phyloP scores from a whole-genome alignment of 92 coral and sea anemone species.

The Palythoa grandiflora region DNA sequence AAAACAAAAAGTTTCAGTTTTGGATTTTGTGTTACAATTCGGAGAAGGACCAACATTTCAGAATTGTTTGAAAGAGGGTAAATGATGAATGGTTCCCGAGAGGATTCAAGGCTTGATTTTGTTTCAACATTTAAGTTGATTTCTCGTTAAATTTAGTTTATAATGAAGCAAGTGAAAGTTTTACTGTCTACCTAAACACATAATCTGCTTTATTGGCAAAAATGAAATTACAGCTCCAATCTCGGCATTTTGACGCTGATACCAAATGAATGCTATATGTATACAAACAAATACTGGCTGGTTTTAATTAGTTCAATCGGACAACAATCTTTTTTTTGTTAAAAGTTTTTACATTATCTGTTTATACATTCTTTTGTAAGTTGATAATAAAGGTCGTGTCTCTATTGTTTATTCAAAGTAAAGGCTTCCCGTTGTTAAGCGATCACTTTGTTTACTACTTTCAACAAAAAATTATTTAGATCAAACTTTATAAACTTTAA shows the following conservation, averaged over 20 bases:
- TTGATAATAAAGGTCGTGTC: no score
- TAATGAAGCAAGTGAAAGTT: background rate
- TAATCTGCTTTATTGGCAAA: background rate
- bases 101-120: no score
- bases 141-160: background rate
- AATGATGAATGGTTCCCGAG: background rate
- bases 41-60: background rate
- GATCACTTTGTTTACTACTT: background rate
- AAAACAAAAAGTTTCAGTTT: background rate
- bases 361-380: no score
- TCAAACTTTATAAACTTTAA: no score
- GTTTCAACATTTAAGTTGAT: background rate
- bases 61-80: background rate
- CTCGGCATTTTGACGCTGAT: no score
- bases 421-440: background rate
- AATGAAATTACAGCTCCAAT: no score
- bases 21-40: background rate
- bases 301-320: no score
- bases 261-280: no score
- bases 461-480: background rate
- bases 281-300: no score
- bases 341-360: no score
- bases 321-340: no score
- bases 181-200: background rate
- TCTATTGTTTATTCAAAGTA: no score